Evolutionary conservation across 1,140 invertebrate species (phyloP).

Genomic region (Nephila pilipes): DNA sequence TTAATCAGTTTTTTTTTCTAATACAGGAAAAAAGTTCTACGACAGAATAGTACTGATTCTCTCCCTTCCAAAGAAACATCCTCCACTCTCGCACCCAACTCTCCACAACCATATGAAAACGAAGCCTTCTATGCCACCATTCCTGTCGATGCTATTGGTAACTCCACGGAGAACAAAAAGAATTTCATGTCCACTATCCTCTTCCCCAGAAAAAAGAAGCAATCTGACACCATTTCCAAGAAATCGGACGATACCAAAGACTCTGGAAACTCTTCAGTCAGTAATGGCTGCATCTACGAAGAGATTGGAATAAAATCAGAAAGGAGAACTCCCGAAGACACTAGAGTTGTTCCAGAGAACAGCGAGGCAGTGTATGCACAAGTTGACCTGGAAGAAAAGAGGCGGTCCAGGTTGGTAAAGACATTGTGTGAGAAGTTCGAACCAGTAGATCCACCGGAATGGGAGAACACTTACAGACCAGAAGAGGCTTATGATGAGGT

Average conservation of each 20-base stretch:
- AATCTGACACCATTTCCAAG: background rate
- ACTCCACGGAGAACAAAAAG: background rate
- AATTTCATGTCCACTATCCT: conserved; percentile 64
- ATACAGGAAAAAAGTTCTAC: conserved; percentile 49
- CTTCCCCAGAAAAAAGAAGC: conserved; percentile 35
- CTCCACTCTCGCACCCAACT: background rate
- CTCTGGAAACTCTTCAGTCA: conserved; percentile 40
- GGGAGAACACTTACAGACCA: conserved; percentile 45
- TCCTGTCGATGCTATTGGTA: conserved; percentile 15
- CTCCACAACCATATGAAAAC: conserved; percentile 60
- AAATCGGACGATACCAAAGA: conserved; percentile 31
- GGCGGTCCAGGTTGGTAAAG: conserved; percentile 45
- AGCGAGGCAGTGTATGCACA: conserved; percentile 62
- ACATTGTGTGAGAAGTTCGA: conserved; percentile 57
- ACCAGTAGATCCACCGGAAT: conserved; percentile 53
- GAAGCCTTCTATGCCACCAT: conserved; percentile 73
- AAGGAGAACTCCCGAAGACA: background rate
- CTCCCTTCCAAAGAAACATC: conserved; percentile 61
- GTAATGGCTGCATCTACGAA: conserved; percentile 54
- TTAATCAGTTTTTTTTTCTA: too few species aligned
- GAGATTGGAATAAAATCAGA: conserved; percentile 43
- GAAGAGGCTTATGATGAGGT: conserved; percentile 66
- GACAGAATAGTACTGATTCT: conserved; percentile 53
- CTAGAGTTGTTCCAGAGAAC: background rate
- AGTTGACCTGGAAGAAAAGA: conserved; percentile 67